Evolutionary conservation across 2,888 invertebrate genomes (phyloP), one percentile per base, ranked within the genome.

Genomic region (Tetragnatha montana): DNA sequence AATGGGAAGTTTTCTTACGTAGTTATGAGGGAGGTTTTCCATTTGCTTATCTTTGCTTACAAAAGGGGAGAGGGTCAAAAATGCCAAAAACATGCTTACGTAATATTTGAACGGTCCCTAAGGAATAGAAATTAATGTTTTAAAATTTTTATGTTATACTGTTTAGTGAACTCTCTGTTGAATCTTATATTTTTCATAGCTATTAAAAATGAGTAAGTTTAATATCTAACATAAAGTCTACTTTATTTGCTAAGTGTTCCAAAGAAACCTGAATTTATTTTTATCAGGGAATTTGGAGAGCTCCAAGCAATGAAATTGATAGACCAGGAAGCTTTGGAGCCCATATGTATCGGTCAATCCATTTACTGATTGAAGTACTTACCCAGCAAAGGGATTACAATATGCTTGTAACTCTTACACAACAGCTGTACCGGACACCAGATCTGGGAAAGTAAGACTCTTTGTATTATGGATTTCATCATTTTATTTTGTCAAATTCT

Each of bases 271-370:
- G 17, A 10, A 0, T 60, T 60, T 60, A 17, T 4, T 68, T 74
- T 10, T 71, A 6, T n/a, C 92, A 96, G 96, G 96, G 98, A 79
- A 96, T 98, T 87, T 98, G 98, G 98, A 95, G 97, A 92, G 97
- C 98, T 93, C 98, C 98, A 0, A 95, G 96, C 1, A 95, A 95
- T 89, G 98, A 99, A 94, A 96, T 98, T 73, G 98, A 98, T 93
- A 95, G 98, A 91, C 96, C 97, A 0, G 98, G 98, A 4, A 97
- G 97, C 91, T 97, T 99, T 93, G 96, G 97, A 0, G 96, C 97
- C 68, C 98, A 98, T 93, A 97, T 98, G 96, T 96, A 96, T 91
- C 95, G 97, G 89, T 97, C 97, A 91, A 96, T 98, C 2, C 95
- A 96, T 35, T 95, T 98, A 60, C 94, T 98, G 8, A 95, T 98